Percentiles rank a stretch among this genome's conserved stretches.
phyloP scores from a whole-genome alignment of 1,140 invertebrate genomes.

The Drosophila tsacasi region DNA sequence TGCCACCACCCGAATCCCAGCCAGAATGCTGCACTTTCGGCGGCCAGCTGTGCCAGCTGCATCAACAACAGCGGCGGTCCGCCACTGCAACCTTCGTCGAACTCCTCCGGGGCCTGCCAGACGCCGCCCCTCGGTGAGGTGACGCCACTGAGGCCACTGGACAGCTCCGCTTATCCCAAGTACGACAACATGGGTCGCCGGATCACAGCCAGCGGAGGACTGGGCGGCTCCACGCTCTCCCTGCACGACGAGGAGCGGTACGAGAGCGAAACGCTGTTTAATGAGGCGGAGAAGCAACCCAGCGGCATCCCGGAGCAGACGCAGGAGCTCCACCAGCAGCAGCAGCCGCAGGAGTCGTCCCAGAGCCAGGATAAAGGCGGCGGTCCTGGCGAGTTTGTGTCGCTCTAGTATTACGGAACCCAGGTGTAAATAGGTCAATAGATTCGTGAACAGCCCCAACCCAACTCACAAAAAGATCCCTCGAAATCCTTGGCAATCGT shows the following conservation, averaged over 20 bases:
- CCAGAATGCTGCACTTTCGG: conserved; percentile 22
- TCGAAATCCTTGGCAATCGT: conserved; percentile 57
- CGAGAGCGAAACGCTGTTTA: conserved; percentile 79
- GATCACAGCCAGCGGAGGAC: conserved; percentile 91
- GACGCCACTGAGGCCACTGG: conserved; percentile 67
- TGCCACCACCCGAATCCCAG: conserved; percentile 68
- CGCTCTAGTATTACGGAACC: conserved; percentile 84
- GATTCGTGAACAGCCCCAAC: conserved; percentile 40
- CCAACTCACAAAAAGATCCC: conserved; percentile 2
- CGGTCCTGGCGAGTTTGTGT: conserved; percentile 73
- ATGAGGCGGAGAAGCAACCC: conserved; percentile 63
- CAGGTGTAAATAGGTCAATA: conserved; percentile 82
- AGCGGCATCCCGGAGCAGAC: conserved; percentile 15
- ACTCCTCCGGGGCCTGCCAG: conserved; percentile 73
- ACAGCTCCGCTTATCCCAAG: conserved; percentile 85
- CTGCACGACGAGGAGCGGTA: conserved; percentile 87
- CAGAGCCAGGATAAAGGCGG: conserved; percentile 54
- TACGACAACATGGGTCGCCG: conserved; percentile 96
- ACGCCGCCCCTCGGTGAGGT: conserved; percentile 68
- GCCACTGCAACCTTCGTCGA: conserved; percentile 46
- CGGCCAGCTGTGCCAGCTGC: conserved; percentile 83
- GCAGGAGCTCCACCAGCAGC: conserved; percentile 29
- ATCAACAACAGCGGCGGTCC: conserved; percentile 77
- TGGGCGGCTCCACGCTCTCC: conserved; percentile 90
- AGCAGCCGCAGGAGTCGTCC: conserved; percentile 29